Base-by-base conservation (phyloP, 2,888 invertebrate species). In the Leptothorax acervorum region DNA sequence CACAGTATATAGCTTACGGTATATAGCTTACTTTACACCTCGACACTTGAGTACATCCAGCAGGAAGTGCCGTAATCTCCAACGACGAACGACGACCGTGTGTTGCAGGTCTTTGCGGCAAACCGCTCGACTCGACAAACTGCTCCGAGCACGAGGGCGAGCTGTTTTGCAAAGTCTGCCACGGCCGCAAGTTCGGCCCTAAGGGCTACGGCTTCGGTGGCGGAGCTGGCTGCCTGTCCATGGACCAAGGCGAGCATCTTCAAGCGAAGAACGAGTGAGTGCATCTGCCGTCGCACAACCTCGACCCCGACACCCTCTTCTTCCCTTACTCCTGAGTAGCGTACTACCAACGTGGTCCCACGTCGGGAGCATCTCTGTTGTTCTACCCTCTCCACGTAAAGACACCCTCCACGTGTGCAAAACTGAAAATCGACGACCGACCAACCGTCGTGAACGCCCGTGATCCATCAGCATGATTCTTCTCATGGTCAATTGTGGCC, bases 121-220 rank as follows among this genome's bases (percentile, higher is more conserved):
- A 99, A 96, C 96, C 98, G 96, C 97, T 99, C 95, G 99, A 99
- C 96, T 99, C 99, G 93, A 99, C 99, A 96, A 99, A 99, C 96
- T 98, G 98, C 96, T 96, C 99, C 93, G 99, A 99, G 95, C 99
- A 99, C 96, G 99, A 99, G 95, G 98, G 98, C 94, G 98, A 98
- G 96, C 97, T 99, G 93, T 99, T 96, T 97, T 99, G 99, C 97
- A 99, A 99, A 96, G 96, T 97, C 94, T 99, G 99, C 96, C 99
- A 99, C 95, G 99, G 97, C 93, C 97, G 99, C 95, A 99, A 99
- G 96, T 99, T 97, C 96, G 99, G 99, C 95, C 99, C 99, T 93
- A 99, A 98, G 96, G 99, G 99, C 92, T 99, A 99, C 96, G 99
- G 99, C 93, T 99, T 99, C 95, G 99, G 99, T 92, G 99, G 99